Evolutionary conservation across 2,888 invertebrate genomes (phyloP), one percentile per base, ranked within the genome.

Genomic region (Melieria omissa): DNA sequence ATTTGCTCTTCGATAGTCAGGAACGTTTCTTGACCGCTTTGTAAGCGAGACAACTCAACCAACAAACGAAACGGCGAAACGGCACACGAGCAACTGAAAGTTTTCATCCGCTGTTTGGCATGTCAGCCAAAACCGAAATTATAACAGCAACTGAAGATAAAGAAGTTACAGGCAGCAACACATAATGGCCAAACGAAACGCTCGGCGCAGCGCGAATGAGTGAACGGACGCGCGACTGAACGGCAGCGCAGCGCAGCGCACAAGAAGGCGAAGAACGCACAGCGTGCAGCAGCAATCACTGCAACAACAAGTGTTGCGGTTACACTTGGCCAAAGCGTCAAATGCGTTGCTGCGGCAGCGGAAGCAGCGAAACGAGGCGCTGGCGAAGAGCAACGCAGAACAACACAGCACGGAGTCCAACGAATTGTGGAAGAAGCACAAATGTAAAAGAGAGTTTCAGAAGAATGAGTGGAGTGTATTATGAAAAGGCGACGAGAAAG

Each of bases 141-240:
- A 75, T 76, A 78, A 78, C 75, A 78, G 76, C 78, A 76, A 78
- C 78, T 79, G 75, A 78, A 76, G 76, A 76, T 76, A 72, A 72
- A 74, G 75, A 73, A 76, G 68, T 70, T 73, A 76, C 73, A 70
- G 76, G 63, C 78, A 71, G 74, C 69, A 70, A 69, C 73, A 76
- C 74, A 69, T 75, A 75, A 75, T 72, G 72, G 66, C 65, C 73
- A 71, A 75, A 71, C 57, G 29, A 14, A 46, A 41, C 54, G 63
- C 54, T 45, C 16, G 54, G 46, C 9, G 10, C 42, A 8, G 16
- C 29, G 5, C 44, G 57, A 61, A 55, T 65, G 49, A 61, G 54
- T 14, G 46, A 10, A 57, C 42, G 44, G 44, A 14, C 46, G 29
- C 29, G 57, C 29, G 16, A 10, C 8, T 29, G 60, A 41, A 62